Conservation (phyloP, 2,797 vertebrate species). For the Pseudochromis fuscus region DNA sequence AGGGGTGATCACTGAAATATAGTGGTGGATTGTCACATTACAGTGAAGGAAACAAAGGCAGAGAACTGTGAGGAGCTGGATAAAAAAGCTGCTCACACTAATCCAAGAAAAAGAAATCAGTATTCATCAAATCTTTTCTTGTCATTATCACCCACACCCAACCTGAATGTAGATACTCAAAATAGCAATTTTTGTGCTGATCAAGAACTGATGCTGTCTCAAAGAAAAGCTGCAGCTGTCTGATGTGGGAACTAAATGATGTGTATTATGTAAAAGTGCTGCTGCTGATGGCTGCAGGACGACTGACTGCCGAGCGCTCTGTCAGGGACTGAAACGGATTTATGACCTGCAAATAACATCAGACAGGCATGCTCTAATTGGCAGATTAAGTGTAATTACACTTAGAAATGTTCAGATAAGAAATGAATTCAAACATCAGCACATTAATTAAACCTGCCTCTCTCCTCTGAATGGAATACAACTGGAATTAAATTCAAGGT, state of each 20-base stretch:
- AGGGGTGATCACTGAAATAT: constrained; percentile 45
- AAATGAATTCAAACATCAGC: constrained; percentile 13
- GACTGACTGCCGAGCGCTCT: constrained; percentile 9
- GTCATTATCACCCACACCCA: constrained; percentile 18
- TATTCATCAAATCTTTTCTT: constrained; percentile 3
- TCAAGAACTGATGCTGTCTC: constrained; percentile 20
- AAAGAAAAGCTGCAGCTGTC: constrained; percentile 14
- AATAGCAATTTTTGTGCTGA: constrained; percentile 33
- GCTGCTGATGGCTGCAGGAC: constrained; percentile 22
- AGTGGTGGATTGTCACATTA: constrained; percentile 32
- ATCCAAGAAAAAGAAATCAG: constrained; percentile 6
- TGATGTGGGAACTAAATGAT: constrained; percentile 24
- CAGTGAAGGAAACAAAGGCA: constrained; percentile 42
- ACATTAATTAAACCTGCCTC: constrained; percentile 19
- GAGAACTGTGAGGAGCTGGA: neutral
- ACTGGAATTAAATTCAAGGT: constrained; percentile 10
- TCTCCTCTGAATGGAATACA: constrained; percentile 14
- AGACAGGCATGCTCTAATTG: constrained; percentile 15
- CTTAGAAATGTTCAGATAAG: constrained; percentile 12
- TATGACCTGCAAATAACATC: constrained; percentile 16
- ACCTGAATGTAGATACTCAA: neutral
- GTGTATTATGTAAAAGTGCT: constrained; percentile 23
- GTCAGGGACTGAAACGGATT: constrained; percentile 27
- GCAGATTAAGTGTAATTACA: constrained; percentile 37
- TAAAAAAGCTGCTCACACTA: neutral